A percentile compares a stretch with the other conserved stretches of the same genome.
Evolutionary conservation across 2,113 vertebrate genomes (phyloP).

Genomic region (Amphilophus citrinellus): DNA sequence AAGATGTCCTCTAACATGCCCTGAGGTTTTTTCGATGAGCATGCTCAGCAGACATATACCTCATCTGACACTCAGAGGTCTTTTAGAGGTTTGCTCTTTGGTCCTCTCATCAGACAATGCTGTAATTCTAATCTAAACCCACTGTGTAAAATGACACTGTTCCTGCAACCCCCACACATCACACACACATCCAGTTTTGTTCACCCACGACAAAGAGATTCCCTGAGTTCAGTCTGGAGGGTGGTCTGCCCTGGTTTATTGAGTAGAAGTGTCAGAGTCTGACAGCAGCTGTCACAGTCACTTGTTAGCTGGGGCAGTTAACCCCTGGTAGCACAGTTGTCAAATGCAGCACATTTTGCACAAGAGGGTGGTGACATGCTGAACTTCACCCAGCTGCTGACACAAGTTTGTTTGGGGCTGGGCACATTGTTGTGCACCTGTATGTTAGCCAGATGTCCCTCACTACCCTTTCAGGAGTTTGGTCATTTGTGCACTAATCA

Average conservation of each 20-base stretch:
- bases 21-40: background rate
- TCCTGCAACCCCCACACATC: conserved; percentile 14
- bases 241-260: conserved; percentile 54
- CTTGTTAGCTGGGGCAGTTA: conserved; percentile 64
- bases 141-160: conserved; percentile 68
- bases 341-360: conserved; percentile 36
- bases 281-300: conserved; percentile 77
- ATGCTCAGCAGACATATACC: background rate
- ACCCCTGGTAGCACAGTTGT: conserved; percentile 65
- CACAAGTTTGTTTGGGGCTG: conserved; percentile 16
- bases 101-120: conserved; percentile 46
- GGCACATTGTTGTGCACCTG: conserved; percentile 60
- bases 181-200: conserved; percentile 15
- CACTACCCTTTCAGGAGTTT: background rate
- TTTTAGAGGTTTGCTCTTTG: conserved; percentile 41
- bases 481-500: background rate
- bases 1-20: background rate
- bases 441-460: conserved; percentile 48
- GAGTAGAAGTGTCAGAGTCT: conserved; percentile 44
- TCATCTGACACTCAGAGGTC: conserved; percentile 21
- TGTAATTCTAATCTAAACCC: conserved; percentile 52
- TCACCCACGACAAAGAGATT: conserved; percentile 21
- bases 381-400: conserved; percentile 61
- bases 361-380: conserved; percentile 40
- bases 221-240: conserved; percentile 41